Conservation (phyloP, 2,113 vertebrate species). For the Murina feae region DNA sequence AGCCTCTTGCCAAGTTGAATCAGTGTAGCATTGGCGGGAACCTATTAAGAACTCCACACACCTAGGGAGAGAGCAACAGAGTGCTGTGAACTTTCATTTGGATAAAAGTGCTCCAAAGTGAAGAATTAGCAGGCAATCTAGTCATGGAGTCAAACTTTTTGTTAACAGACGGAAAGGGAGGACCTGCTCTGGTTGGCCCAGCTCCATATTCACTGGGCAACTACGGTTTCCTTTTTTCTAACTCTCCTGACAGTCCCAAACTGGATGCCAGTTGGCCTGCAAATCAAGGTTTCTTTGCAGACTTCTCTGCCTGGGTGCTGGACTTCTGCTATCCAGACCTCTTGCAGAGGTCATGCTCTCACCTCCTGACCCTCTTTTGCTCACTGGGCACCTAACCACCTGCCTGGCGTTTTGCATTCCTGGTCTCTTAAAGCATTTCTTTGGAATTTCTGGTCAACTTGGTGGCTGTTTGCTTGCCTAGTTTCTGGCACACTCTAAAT, state of each 20-base stretch:
- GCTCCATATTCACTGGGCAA: background rate
- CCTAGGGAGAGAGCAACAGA: slow-evolving; percentile 33
- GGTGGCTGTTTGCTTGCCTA: background rate
- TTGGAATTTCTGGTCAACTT: background rate
- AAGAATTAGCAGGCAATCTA: background rate
- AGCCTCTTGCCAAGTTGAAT: slow-evolving; percentile 56
- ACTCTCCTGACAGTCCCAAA: background rate
- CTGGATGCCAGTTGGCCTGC: background rate
- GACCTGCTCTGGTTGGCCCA: background rate
- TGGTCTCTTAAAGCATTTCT: background rate
- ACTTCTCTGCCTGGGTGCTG: background rate
- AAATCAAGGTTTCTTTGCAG: background rate
- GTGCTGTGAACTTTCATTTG: background rate
- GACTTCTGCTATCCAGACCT: background rate
- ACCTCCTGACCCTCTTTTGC: background rate
- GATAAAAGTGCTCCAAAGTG: background rate
- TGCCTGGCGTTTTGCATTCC: background rate
- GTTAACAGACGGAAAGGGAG: background rate
- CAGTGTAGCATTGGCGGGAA: slow-evolving; percentile 14
- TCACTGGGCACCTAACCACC: background rate
- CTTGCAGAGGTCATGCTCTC: background rate
- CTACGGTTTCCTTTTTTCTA: background rate
- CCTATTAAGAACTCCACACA: background rate
- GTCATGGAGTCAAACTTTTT: slow-evolving; percentile 5
- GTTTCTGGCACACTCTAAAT: background rate